Base-by-base conservation (phyloP, 2,888 invertebrate species). In the Endotricha flammealis region DNA sequence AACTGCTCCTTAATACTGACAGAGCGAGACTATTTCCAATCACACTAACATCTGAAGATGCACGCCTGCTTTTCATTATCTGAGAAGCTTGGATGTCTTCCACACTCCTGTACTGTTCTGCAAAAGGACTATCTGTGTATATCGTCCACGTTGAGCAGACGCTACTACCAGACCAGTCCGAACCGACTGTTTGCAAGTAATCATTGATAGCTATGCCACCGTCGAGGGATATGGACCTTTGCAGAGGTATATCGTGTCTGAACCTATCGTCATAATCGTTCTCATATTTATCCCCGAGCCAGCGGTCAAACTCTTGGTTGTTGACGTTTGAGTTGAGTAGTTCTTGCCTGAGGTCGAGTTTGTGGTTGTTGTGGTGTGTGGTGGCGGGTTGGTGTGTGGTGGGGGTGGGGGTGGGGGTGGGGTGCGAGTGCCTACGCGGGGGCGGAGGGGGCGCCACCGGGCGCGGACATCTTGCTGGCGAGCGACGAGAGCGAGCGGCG, bases 401-500 rank as follows among this genome's bases (percentile, higher is more conserved):
- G 39, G 41, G 29, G 39, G 42, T 33, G 41, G 50, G 41, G 42
- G 39, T 49, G 13, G 36, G 32, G 41, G 50, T 29, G 36, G 72
- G 70, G 56, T 64, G 48, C 41, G 82, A 77, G 64, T 78, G 74
- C 42, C 85, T 78, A 78, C 83, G 78, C 62, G 77, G 77, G 47
- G 64, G 71, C 60, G 79, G 78, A 43, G 75, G 77, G 43, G 75
- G 75, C 42, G 57, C 64, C 64, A 67, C 67, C 60, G 69, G 75
- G 67, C 61, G 89, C 67, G 67, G 94, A 90, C 91, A 93, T 92
- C 88, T 93, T 93, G 63, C 91, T 91, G 58, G 72, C 73, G 68
- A 93, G 88, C 66, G 93, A 90, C 64, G 94, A 92, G 67, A 93
- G 88, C 83, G 93, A 92, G 81, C 93, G 91, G 64, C 94, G 90